Base-by-base conservation (phyloP, 2,797 vertebrate species). In the Pseudochromis fuscus region DNA sequence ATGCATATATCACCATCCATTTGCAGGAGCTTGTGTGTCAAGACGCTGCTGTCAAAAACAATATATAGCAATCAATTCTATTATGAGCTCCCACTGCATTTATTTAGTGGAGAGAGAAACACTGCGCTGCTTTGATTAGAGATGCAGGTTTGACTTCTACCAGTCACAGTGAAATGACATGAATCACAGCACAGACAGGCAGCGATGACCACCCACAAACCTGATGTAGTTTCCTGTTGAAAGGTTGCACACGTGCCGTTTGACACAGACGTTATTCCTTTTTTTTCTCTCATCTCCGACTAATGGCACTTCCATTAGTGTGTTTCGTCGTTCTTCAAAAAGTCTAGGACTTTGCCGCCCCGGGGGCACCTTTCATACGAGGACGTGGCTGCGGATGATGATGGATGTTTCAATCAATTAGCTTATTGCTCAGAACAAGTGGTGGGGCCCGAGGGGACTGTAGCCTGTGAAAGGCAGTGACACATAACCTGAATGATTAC, bases 381-480 rank as follows among this genome's bases (percentile, higher is more conserved):
- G 80, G 75, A 78, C 25, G 44, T 44, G 28, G 65, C 76, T 55
- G 68, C 65, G 77, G 65, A 85, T 71, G 87, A 88, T 85, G 89
- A 91, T 87, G 89, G 82, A 90, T 88, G 87, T 88, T 88, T 85
- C 84, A 89, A 84, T 91, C 89, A 90, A 90, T 92, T 88, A 90
- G 82, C 84, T 88, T 89, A 88, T 89, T 89, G 86, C 81, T 81
- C 65, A 66, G 86, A 88, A 89, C 85, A 90, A 90, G 85, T 79
- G 78, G 55, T 45, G 56, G 24, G 55, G 48, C 87, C 77, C 68
- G 30, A 77, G 72, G 84, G 83, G 68, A 72, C 53, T 7, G 42
- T 24, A 67, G 77, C 56, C 74, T 11, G 62, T 70, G 69, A 70
- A 64, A 81, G 68, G 64, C 77, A 66, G 72, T 62, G 87, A 86